phyloP scores from a whole-genome alignment of 2,888 invertebrate genomes.

The Rhingia campestris region DNA sequence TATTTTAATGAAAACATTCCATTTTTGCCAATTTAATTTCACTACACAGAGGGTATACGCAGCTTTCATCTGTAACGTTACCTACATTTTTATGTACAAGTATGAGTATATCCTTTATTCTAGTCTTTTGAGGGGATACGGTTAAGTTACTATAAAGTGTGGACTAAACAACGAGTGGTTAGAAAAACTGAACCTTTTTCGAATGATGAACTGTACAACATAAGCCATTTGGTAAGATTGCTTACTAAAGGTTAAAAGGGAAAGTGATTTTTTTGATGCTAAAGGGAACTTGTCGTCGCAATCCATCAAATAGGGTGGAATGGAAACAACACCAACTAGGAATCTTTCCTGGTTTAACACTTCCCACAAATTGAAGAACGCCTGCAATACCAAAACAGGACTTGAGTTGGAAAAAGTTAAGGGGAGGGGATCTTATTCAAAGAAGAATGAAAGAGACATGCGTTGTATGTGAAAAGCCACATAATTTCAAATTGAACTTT shows the following conservation, averaged over 20 bases:
- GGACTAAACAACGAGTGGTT: slow-evolving; percentile 55
- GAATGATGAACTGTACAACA: slow-evolving; percentile 33
- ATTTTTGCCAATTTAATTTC: slow-evolving; percentile 65
- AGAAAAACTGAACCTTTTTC: slow-evolving; percentile 58
- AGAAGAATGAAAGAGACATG: slow-evolving; percentile 37
- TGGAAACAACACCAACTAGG: slow-evolving; percentile 32
- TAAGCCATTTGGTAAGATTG: slow-evolving; percentile 57
- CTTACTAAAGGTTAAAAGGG: slow-evolving; percentile 1
- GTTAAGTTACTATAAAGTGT: slow-evolving; percentile 59
- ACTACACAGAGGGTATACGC: slow-evolving; percentile 26
- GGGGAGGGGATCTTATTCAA: slow-evolving; percentile 26
- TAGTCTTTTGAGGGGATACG: slow-evolving; percentile 36
- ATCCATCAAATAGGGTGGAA: slow-evolving; percentile 41
- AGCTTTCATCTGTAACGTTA: slow-evolving; percentile 22
- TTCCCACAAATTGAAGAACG: slow-evolving; percentile 54
- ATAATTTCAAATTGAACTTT: slow-evolving; percentile 52
- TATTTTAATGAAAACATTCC: slow-evolving; percentile 72
- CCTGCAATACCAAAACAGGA: slow-evolving; percentile 41
- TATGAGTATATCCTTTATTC: slow-evolving; percentile 33
- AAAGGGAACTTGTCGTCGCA: slow-evolving; percentile 2
- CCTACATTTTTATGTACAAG: slow-evolving; percentile 4
- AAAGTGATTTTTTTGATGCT: slow-evolving; percentile 26
- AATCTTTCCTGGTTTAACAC: slow-evolving; percentile 49
- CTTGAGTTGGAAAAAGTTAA: slow-evolving; percentile 35
- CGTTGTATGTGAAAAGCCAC: slow-evolving; percentile 53